These are phyloP conservation scores for Sphaeramia orbicularis DNA, from an alignment of 2,797 vertebrate species.

Conservation along the genomic window DNA sequence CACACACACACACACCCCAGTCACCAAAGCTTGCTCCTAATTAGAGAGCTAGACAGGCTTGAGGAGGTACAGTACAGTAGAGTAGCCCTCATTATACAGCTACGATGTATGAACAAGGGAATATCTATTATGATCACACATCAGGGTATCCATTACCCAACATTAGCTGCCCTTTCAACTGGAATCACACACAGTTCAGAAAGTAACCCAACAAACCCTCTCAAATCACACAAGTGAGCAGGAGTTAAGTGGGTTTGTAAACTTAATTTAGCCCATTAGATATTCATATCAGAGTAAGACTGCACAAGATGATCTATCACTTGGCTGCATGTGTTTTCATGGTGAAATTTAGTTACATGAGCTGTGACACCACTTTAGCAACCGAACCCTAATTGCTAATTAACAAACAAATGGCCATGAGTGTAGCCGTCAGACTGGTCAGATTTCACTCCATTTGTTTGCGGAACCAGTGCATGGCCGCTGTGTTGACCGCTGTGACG, in stretches of 20 bases:
- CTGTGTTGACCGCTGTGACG: constrained; percentile 14
- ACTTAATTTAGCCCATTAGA: constrained; percentile 72
- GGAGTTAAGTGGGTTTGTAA: constrained; percentile 71
- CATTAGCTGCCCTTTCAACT: constrained; percentile 79
- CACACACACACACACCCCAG: constrained; percentile 40
- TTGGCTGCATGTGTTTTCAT: constrained; percentile 54
- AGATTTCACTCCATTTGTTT: constrained; percentile 48
- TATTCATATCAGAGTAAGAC: constrained; percentile 65
- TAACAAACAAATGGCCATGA: constrained; percentile 59
- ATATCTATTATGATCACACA: constrained; percentile 83
- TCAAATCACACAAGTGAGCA: constrained; percentile 62
- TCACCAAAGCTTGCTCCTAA: constrained; percentile 81
- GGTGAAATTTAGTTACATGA: constrained; percentile 63
- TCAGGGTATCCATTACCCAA: constrained; percentile 79
- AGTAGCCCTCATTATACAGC: constrained; percentile 83
- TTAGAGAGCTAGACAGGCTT: constrained; percentile 81
- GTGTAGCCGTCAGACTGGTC: constrained; percentile 40
- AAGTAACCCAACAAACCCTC: constrained; percentile 70
- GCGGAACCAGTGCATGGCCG: neutral
- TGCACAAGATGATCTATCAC: constrained; percentile 66
- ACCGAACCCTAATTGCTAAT: constrained; percentile 70
- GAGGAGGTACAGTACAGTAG: constrained; percentile 76
- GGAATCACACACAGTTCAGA: constrained; percentile 68
- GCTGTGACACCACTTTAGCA: constrained; percentile 53
- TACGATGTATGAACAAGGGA: constrained; percentile 77